Percentiles rank a stretch among this genome's conserved stretches.
Conservation (phyloP, 1,140 invertebrate genomes). For the Drosophila bifasciata region DNA sequence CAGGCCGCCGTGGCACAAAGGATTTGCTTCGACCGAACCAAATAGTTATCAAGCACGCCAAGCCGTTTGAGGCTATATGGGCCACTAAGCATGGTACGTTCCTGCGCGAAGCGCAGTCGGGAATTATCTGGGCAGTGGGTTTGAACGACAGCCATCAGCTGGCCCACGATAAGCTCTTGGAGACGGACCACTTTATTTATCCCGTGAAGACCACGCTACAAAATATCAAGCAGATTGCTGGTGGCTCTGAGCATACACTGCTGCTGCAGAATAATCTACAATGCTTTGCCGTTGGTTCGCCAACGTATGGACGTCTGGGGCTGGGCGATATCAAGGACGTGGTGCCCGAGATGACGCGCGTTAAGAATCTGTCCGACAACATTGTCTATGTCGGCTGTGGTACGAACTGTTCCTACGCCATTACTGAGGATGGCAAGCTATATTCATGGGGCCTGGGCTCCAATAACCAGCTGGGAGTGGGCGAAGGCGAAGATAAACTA, state of each 20-base stretch:
- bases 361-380: slow-evolving; percentile 87
- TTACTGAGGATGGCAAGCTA: slow-evolving; percentile 91
- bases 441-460: slow-evolving; percentile 97
- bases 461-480: slow-evolving; percentile 92
- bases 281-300: slow-evolving; percentile 92
- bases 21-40: slow-evolving; percentile 86
- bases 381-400: slow-evolving; percentile 91
- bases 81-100: slow-evolving; percentile 93
- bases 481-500: slow-evolving; percentile 90
- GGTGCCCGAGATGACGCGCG: slow-evolving; percentile 88
- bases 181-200: slow-evolving; percentile 46
- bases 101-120: slow-evolving; percentile 88
- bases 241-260: slow-evolving; percentile 94
- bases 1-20: slow-evolving; percentile 89
- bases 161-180: slow-evolving; percentile 32
- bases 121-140: slow-evolving; percentile 93
- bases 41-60: slow-evolving; percentile 86
- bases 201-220: slow-evolving; percentile 69
- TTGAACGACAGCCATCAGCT: slow-evolving; percentile 97
- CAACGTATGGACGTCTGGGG: slow-evolving; percentile 94
- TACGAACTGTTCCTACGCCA: slow-evolving; percentile 92
- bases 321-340: slow-evolving; percentile 89
- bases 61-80: slow-evolving; percentile 91
- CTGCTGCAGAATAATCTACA: slow-evolving; percentile 87
- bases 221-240: slow-evolving; percentile 70